Conservation (phyloP, 1,140 invertebrate genomes). For the fruit fly (Drosophila melanogaster) region DNA sequence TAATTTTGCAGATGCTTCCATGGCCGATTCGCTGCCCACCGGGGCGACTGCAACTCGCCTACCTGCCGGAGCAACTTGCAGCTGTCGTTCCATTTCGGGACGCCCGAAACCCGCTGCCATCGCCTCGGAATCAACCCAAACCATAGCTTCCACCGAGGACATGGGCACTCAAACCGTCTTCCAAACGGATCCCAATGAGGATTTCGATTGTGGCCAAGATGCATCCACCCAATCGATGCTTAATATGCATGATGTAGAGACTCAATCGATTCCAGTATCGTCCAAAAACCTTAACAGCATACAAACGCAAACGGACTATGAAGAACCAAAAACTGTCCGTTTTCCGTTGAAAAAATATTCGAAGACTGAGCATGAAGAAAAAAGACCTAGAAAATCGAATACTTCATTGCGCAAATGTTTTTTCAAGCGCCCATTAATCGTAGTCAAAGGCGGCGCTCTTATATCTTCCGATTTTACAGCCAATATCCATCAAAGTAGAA, state of each 20-base stretch:
- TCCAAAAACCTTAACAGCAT: background rate
- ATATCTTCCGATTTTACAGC: background rate
- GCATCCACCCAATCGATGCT: background rate
- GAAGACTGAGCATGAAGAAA: background rate
- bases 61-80: conserved; percentile 45
- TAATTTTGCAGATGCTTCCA: conserved; percentile 39
- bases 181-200: background rate
- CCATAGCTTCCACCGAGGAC: background rate
- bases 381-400: background rate
- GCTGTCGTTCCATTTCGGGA: conserved; percentile 2
- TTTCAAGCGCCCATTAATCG: conserved; percentile 14
- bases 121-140: background rate
- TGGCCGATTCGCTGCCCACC: background rate
- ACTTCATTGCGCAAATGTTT: conserved; percentile 1
- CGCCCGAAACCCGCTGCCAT: background rate
- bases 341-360: background rate
- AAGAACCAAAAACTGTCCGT: background rate
- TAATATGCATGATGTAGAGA: background rate
- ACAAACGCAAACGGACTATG: background rate
- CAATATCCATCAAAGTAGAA: background rate
- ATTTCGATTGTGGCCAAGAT: background rate
- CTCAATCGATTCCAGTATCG: background rate
- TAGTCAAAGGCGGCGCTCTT: background rate
- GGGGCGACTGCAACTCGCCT: conserved; percentile 13
- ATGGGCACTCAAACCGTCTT: background rate